These are phyloP conservation scores for Apaloderma vittatum DNA, from an alignment of 2,113 vertebrate species.

Conservation along the genomic window DNA sequence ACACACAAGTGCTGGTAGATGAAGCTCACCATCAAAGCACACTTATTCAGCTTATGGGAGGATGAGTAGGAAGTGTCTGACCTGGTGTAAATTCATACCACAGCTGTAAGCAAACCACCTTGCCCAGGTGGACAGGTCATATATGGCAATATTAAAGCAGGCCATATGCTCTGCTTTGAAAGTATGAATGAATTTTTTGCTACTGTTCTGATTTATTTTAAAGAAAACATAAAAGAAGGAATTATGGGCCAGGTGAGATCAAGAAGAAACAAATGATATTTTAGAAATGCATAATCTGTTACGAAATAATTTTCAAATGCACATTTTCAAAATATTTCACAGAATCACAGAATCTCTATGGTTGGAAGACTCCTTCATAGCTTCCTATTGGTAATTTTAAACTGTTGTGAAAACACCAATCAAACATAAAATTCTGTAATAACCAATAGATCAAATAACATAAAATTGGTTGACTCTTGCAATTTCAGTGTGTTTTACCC, in stretches of 20 bases:
- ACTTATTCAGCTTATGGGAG: neutral
- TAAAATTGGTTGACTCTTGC: accelerated
- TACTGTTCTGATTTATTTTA: neutral
- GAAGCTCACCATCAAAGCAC: neutral
- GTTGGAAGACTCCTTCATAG: neutral
- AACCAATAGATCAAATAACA: neutral
- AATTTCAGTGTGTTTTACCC: neutral
- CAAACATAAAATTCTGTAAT: neutral
- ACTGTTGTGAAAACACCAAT: neutral
- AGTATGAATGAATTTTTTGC: neutral
- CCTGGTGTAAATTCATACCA: neutral
- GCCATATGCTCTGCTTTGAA: neutral
- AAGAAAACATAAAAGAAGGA: neutral
- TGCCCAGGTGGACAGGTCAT: neutral
- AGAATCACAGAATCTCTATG: too few species aligned
- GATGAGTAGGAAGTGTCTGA: neutral
- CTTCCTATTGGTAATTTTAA: neutral
- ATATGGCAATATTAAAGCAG: neutral
- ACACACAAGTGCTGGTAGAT: neutral
- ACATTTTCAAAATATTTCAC: neutral
- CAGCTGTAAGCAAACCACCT: neutral
- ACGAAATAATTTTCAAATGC: neutral
- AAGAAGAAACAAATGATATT: neutral
- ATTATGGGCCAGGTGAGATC: neutral
- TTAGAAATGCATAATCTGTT: accelerated